Conservation (phyloP, 2,888 invertebrate species). For the Tubulanus polymorphus region DNA sequence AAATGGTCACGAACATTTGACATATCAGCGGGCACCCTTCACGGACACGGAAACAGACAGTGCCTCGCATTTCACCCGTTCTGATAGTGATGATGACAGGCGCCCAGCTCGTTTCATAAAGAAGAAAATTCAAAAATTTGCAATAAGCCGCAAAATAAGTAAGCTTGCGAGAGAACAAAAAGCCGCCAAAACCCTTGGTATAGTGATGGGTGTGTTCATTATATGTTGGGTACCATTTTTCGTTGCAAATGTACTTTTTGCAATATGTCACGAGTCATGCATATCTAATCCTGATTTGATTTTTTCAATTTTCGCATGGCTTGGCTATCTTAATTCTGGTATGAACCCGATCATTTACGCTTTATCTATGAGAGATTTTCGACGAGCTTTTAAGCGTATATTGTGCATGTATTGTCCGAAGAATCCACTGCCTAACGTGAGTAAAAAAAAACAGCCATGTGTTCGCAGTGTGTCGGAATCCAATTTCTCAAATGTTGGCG, state of each 20-base stretch:
- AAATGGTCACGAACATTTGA: not conserved
- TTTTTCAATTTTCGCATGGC: conserved; percentile 51
- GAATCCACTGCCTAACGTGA: conserved; percentile 25
- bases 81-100: conserved; percentile 11
- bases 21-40: conserved; percentile 6
- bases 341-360: conserved; percentile 86
- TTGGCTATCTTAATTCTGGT: conserved; percentile 53
- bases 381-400: conserved; percentile 82
- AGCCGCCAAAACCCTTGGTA: conserved; percentile 93
- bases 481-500: conserved; percentile 31
- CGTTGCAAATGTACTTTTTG: conserved; percentile 86
- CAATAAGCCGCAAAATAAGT: conserved; percentile 84
- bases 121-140: conserved; percentile 63
- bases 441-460: conserved; percentile 19
- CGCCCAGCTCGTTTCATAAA: conserved; percentile 37
- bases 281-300: conserved; percentile 36
- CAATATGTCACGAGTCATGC: conserved; percentile 70
- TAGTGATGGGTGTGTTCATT: conserved; percentile 95
- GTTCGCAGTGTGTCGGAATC: conserved; percentile 30
- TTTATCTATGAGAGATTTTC: conserved; percentile 94
- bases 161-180: conserved; percentile 97
- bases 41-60: conserved; percentile 1
- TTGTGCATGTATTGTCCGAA: conserved; percentile 61
- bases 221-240: conserved; percentile 98
- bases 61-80: not conserved